Evolutionary conservation across 2,888 invertebrate species (phyloP), one percentile per base, ranked within the genome.

Genomic region (Thalpophila matura): DNA sequence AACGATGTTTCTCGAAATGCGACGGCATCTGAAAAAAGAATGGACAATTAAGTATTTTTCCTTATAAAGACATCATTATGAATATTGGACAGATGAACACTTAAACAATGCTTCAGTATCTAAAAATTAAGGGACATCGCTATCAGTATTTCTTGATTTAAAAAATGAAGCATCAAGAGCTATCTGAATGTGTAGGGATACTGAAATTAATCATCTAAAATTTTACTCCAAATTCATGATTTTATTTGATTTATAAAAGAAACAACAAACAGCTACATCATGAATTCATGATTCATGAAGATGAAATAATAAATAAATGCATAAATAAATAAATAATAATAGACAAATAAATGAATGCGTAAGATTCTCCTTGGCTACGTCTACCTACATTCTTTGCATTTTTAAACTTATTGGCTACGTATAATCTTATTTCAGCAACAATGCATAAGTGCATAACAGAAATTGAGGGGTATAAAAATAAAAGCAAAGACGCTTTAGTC

Each of bases 21-120:
- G 75, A 74, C 68, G 74, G 80, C 85, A 89, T 88, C 88, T 89
- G 88, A 77, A 89, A 71, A 89, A 24, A 86, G 58, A 77, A 67
- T 63, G 49, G 61, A 67, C 40, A 67, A 62, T 68, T 63, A 50
- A 68, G 55, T 7, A 43, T 54, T 57, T 68, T 73, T 68, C 51
- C 50, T 63, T 68, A 24, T 20, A 71, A 46, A 54, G 29, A 56
- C 53, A 57, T 73, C 49, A 57, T 54, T 56, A 71, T 50, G 37
- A 54, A 33, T 59, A 67, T 67, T 51, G 33, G 43, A 45, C 14
- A 14, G 18, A 31, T 12, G 5, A 26, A 4, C n/a, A 27, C 38
- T 59, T 27, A 7, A 42, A 18, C 37, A 37, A 22, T 12, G 26
- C 9, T 35, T 31, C 18, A 27, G n/a, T 42, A 4, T n/a, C n/a